A percentile compares a stretch with the other conserved stretches of the same genome.
These are phyloP conservation scores for Amphipyra berbera DNA, from an alignment of 2,888 invertebrate genomes.

Conservation along the genomic window DNA sequence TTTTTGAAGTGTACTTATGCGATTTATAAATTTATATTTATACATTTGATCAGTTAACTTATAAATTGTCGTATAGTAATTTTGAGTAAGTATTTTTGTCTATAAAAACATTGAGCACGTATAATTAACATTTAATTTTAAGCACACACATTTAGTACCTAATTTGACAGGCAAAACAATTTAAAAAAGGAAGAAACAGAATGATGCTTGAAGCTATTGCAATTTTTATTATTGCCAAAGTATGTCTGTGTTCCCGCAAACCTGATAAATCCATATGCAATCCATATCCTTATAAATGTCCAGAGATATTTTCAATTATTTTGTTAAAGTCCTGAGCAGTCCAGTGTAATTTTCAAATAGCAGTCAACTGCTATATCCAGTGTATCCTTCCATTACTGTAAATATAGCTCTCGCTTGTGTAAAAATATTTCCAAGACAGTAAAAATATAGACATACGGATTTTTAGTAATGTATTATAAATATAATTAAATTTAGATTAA, in stretches of 20 bases:
- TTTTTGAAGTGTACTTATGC: slow-evolving; percentile 26
- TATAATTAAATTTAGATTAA: slow-evolving; percentile 17
- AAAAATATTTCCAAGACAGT: slow-evolving; percentile 48
- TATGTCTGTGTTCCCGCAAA: slow-evolving; percentile 47
- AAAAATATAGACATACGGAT: slow-evolving; percentile 44
- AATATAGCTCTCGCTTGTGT: slow-evolving; percentile 51
- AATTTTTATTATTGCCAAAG: slow-evolving; percentile 46
- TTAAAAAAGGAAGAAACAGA: slow-evolving; percentile 15
- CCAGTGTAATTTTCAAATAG: slow-evolving; percentile 50
- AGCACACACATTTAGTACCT: slow-evolving; percentile 19
- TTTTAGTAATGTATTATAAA: slow-evolving; percentile 10
- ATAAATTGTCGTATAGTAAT: slow-evolving; percentile 19
- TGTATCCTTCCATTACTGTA: slow-evolving; percentile 55
- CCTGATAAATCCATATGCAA: slow-evolving; percentile 46
- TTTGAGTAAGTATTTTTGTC: slow-evolving; percentile 9
- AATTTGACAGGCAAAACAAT: slow-evolving; percentile 37
- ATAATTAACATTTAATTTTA: slow-evolving; percentile 15
- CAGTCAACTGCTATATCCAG: slow-evolving; percentile 54
- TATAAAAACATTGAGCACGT: slow-evolving; percentile 26
- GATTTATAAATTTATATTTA: slow-evolving; percentile 14
- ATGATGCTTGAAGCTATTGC: slow-evolving; percentile 37
- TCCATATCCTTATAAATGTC: slow-evolving; percentile 49
- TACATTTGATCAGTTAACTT: slow-evolving; percentile 11
- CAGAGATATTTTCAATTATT: slow-evolving; percentile 53
- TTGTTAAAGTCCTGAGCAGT: slow-evolving; percentile 48